Evolutionary conservation across 2,888 invertebrate genomes (phyloP).

Genomic region (Sinhomidia bicolor): DNA sequence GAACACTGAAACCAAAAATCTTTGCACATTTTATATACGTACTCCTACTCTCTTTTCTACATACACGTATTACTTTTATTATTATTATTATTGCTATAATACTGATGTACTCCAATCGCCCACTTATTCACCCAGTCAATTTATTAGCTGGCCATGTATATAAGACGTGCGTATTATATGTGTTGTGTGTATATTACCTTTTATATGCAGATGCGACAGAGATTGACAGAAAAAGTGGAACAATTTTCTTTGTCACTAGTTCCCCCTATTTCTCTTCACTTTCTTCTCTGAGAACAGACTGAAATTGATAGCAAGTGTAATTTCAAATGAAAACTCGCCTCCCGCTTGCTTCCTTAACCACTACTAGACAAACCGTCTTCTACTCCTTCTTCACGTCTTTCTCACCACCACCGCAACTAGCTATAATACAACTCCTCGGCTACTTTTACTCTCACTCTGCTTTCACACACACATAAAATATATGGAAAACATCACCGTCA

Average conservation of each 20-base stretch:
- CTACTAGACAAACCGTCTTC: constrained; percentile 56
- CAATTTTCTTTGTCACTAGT: constrained; percentile 62
- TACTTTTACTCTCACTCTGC: constrained; percentile 31
- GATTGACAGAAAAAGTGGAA: constrained; percentile 39
- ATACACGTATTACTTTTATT: background rate
- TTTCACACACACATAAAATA: constrained; percentile 8
- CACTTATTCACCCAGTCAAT: constrained; percentile 39
- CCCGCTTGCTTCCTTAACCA: constrained; percentile 63
- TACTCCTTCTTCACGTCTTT: constrained; percentile 46
- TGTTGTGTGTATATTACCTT: background rate
- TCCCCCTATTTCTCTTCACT: constrained; percentile 52
- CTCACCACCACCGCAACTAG: constrained; percentile 16
- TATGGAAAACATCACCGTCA: constrained; percentile 17
- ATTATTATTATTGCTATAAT: background rate
- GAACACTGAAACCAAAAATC: background rate
- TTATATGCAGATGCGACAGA: constrained; percentile 40
- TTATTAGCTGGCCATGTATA: background rate
- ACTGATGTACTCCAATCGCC: background rate
- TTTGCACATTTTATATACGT: constrained; percentile 19
- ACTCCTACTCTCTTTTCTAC: no score
- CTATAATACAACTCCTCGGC: constrained; percentile 18
- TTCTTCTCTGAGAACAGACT: constrained; percentile 60
- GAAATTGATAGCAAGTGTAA: constrained; percentile 59
- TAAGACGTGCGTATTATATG: background rate
- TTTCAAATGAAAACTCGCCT: constrained; percentile 65